Conservation (phyloP, 2,113 vertebrate genomes). For the Candoia aspera region DNA sequence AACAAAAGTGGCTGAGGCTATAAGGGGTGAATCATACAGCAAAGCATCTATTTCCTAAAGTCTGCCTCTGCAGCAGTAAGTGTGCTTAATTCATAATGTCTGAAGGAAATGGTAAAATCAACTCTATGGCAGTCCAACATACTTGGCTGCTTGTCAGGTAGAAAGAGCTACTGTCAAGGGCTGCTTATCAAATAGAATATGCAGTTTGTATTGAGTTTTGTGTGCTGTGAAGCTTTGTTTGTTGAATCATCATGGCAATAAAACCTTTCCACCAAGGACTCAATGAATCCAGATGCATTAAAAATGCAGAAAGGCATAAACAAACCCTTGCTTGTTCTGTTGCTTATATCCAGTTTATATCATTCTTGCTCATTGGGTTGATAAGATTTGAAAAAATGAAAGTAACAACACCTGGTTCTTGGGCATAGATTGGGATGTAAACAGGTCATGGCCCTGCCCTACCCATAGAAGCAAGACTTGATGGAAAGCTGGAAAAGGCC, state of each 20-base stretch:
- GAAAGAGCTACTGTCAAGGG: not conserved
- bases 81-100: not conserved
- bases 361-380: not conserved
- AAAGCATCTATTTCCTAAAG: not conserved
- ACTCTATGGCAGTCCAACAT: not conserved
- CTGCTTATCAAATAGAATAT: not conserved
- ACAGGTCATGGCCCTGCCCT: too few species aligned
- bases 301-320: not conserved
- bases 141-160: not conserved
- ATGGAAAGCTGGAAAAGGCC: too few species aligned
- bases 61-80: not conserved
- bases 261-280: not conserved
- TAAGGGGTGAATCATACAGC: not conserved
- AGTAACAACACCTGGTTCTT: too few species aligned
- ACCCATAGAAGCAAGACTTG: too few species aligned
- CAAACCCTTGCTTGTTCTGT: not conserved
- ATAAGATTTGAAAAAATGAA: not conserved
- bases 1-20: too few species aligned
- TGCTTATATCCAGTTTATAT: not conserved
- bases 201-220: not conserved
- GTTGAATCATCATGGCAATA: not conserved
- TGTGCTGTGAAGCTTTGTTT: not conserved
- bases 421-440: too few species aligned
- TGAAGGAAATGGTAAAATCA: not conserved
- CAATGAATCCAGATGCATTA: not conserved